These are phyloP conservation scores for Lepus europaeus DNA, from an alignment of 2,113 vertebrate genomes.

Conservation along the genomic window DNA sequence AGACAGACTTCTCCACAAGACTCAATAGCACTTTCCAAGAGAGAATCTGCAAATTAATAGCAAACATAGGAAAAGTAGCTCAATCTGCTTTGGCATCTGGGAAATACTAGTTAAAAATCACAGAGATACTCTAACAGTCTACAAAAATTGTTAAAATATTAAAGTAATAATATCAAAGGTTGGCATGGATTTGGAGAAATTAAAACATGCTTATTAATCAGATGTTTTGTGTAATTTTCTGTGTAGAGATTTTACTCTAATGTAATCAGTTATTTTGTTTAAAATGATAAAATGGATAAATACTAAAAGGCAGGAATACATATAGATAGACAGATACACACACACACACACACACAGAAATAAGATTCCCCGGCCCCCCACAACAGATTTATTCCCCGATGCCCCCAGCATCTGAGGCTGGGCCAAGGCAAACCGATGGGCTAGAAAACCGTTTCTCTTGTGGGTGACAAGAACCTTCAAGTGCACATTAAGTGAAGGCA, in stretches of 20 bases:
- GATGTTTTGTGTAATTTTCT: neutral
- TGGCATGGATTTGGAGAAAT: neutral
- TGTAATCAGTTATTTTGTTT: neutral
- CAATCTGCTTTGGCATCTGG: neutral
- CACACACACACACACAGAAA: too few relatives aligned
- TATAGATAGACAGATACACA: neutral
- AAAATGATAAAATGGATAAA: neutral
- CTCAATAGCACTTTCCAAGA: neutral
- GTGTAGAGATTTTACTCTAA: neutral
- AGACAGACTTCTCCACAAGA: neutral
- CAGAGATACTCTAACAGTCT: neutral
- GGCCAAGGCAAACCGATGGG: too few relatives aligned
- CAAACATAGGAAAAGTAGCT: neutral
- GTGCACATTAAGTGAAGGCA: too few relatives aligned
- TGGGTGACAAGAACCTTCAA: too few relatives aligned
- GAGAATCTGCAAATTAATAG: neutral
- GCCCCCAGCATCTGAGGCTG: too few relatives aligned
- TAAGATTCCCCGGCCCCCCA: too few relatives aligned
- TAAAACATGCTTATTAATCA: neutral
- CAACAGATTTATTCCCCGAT: too few relatives aligned
- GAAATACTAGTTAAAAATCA: neutral
- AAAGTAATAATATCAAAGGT: neutral
- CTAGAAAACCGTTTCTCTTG: too few relatives aligned
- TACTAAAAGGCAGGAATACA: neutral
- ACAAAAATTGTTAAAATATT: neutral